Conservation (phyloP, 1,140 invertebrate genomes). For the Drosophila fuyamai region DNA sequence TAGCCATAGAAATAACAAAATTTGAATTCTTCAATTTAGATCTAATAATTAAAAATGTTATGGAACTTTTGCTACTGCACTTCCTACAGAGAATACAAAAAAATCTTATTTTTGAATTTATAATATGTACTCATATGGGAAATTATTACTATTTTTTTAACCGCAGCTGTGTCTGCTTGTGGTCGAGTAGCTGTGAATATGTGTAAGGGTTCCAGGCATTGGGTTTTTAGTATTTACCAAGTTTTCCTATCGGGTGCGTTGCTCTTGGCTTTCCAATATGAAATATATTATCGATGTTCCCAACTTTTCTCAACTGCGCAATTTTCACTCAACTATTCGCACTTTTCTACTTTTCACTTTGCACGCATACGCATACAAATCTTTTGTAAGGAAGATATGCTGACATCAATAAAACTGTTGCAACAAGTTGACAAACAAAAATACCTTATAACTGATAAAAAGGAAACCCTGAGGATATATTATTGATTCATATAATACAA, state of each 20-base stretch:
- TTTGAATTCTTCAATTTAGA: no score
- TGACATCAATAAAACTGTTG: background rate
- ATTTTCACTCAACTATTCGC: slow-evolving; percentile 27
- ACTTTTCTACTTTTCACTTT: slow-evolving; percentile 17
- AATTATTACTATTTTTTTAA: background rate
- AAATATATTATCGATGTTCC: slow-evolving; percentile 70
- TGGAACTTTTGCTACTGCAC: no score
- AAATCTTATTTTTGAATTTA: no score
- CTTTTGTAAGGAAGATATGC: background rate
- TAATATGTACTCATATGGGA: no score
- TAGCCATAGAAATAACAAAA: background rate
- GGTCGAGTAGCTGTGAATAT: slow-evolving; percentile 15
- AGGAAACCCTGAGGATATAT: no score
- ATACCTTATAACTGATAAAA: background rate
- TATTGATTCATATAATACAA: no score
- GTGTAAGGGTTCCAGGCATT: slow-evolving; percentile 26
- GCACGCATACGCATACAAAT: slow-evolving; percentile 1
- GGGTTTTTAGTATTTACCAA: slow-evolving; percentile 45
- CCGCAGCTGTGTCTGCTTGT: slow-evolving; percentile 32
- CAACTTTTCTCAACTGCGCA: slow-evolving; percentile 56
- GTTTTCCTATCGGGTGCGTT: slow-evolving; percentile 32
- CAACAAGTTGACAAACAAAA: slow-evolving; percentile 22
- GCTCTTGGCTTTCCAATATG: slow-evolving; percentile 57
- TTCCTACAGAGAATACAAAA: no score
- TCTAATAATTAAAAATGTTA: no score